These are phyloP conservation scores for Calcarius ornatus DNA, from an alignment of 2,113 vertebrate species.

Conservation along the genomic window DNA sequence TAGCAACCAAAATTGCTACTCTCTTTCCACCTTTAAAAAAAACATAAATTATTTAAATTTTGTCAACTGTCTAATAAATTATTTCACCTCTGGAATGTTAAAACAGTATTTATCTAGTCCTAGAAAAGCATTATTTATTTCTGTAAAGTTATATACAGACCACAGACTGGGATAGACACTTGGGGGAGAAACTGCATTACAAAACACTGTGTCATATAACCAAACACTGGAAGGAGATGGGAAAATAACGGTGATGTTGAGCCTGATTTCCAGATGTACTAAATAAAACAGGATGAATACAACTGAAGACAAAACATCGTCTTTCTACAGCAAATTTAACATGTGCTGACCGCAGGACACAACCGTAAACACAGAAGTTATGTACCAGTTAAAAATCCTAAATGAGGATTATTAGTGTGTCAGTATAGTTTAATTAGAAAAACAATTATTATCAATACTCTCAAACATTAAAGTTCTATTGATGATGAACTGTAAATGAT, in stretches of 20 bases:
- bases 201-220: neutral
- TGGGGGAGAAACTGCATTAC: neutral
- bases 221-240: neutral
- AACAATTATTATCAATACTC: neutral
- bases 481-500: neutral
- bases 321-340: neutral
- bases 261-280: slow-evolving; percentile 2
- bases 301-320: neutral
- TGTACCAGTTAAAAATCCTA: neutral
- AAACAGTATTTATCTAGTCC: neutral
- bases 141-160: neutral
- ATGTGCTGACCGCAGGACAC: neutral
- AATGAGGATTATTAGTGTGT: neutral
- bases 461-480: neutral
- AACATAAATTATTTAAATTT: neutral
- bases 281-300: neutral
- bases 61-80: neutral
- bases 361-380: neutral
- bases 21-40: neutral
- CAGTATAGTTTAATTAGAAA: neutral
- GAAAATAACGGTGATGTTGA: neutral
- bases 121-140: neutral
- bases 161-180: neutral
- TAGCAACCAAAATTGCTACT: neutral
- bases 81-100: neutral